These are phyloP conservation scores for Ophioninae sp. DNA, from an alignment of 2,888 invertebrate species.

Conservation along the genomic window DNA sequence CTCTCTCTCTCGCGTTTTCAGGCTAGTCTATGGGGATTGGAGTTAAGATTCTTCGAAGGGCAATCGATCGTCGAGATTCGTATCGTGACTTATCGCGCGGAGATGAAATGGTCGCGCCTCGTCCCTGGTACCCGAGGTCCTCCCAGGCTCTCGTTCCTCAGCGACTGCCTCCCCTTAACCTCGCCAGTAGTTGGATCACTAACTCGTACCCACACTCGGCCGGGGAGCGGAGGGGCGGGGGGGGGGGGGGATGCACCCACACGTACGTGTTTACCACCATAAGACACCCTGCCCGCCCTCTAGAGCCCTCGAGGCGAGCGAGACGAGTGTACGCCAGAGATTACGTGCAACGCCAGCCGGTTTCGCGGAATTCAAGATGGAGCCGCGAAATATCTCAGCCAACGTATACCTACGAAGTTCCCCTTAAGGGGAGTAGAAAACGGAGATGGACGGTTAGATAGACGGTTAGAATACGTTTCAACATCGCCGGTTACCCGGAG, in stretches of 20 bases:
- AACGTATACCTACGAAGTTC: slow-evolving; percentile 39
- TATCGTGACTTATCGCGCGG: slow-evolving; percentile 61
- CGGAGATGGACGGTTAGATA: slow-evolving; percentile 41
- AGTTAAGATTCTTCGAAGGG: slow-evolving; percentile 32
- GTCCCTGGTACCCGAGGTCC: not conserved
- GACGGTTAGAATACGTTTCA: slow-evolving; percentile 11
- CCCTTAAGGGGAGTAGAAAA: slow-evolving; percentile 39
- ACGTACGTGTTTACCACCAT: slow-evolving; percentile 40
- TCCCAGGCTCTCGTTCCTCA: not conserved
- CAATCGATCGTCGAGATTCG: slow-evolving; percentile 61
- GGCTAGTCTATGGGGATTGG: slow-evolving; percentile 13
- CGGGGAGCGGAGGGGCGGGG: no score
- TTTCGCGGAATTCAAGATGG: slow-evolving; percentile 64
- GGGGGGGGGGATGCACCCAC: not conserved
- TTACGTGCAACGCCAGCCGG: slow-evolving; percentile 64
- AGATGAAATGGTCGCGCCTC: slow-evolving; percentile 59
- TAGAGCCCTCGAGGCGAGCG: slow-evolving; percentile 52
- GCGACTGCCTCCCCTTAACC: slow-evolving; percentile 17
- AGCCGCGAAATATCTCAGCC: slow-evolving; percentile 60
- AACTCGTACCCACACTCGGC: not conserved
- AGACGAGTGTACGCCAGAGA: slow-evolving; percentile 62
- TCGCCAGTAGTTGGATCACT: slow-evolving; percentile 32
- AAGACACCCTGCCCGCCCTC: slow-evolving; percentile 36
- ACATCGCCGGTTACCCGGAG: not conserved
- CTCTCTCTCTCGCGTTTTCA: not conserved